These are phyloP conservation scores for Monodelphis domestica DNA, from an alignment of 2,797 vertebrate genomes.

Conservation along the genomic window DNA sequence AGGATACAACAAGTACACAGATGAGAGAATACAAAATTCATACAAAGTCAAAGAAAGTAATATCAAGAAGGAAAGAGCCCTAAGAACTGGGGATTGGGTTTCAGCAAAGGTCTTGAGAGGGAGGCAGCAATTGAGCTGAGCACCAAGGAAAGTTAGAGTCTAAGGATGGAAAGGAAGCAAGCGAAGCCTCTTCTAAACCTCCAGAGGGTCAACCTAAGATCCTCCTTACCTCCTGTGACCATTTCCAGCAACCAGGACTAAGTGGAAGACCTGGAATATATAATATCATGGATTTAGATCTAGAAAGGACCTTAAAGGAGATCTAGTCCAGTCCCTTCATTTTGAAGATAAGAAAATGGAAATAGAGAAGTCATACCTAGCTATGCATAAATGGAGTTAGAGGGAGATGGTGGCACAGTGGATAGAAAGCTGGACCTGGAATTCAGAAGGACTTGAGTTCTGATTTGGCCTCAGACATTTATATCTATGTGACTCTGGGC, in stretches of 20 bases:
- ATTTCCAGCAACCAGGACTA: not conserved
- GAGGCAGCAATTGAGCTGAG: not conserved
- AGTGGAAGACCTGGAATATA: no score
- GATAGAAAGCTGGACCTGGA: not conserved
- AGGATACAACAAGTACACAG: not conserved
- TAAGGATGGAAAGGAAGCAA: constrained; percentile 9
- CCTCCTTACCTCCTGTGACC: not conserved
- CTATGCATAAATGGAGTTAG: no score
- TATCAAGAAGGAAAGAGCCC: not conserved
- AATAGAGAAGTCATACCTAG: no score
- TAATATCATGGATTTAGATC: no score
- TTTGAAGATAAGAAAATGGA: no score
- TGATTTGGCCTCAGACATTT: not conserved
- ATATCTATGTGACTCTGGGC: not conserved
- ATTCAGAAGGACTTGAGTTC: not conserved
- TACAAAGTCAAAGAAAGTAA: not conserved
- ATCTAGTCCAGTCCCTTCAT: no score
- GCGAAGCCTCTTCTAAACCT: not conserved
- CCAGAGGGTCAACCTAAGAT: not conserved
- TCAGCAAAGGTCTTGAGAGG: not conserved
- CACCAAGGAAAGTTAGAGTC: not conserved
- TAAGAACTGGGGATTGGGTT: not conserved
- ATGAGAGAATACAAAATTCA: not conserved
- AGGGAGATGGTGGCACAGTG: no score
- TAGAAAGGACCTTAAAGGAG: no score